A percentile compares a stretch with the other conserved stretches of the same genome.
Conservation (phyloP, 2,888 invertebrate species). For the Physocephala rufipes region DNA sequence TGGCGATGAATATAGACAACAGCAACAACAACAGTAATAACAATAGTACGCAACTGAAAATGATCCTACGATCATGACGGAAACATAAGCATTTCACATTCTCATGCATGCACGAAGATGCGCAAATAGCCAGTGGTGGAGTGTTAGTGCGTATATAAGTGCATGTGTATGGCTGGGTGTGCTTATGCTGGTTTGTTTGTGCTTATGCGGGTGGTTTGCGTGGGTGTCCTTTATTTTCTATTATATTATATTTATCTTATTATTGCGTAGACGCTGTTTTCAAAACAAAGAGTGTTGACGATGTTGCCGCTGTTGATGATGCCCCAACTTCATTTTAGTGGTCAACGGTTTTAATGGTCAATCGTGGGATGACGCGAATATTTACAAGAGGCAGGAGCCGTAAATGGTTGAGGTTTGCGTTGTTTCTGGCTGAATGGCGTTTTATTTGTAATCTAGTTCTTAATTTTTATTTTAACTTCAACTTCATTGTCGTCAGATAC, state of each 20-base stretch:
- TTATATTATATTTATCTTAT: not conserved
- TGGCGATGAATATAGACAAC: constrained; percentile 11
- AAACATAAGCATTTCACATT: too few species aligned
- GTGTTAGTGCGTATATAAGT: too few species aligned
- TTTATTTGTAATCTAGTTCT: constrained; percentile 8
- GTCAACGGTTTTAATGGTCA: not conserved
- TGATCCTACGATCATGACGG: constrained; percentile 37
- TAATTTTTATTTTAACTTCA: not conserved
- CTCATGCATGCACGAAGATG: not conserved
- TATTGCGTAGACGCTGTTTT: not conserved
- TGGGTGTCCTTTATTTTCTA: constrained; percentile 7
- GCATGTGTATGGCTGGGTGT: too few species aligned
- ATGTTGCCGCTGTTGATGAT: too few species aligned
- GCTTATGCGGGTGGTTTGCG: constrained; percentile 47
- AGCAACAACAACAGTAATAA: constrained; percentile 23
- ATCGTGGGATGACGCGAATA: not conserved
- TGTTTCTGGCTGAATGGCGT: not conserved
- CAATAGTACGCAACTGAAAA: constrained; percentile 34
- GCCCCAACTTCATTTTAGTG: not conserved
- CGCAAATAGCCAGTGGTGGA: too few species aligned
- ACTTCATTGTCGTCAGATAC: not conserved
- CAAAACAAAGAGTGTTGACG: not conserved
- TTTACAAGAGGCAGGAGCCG: not conserved
- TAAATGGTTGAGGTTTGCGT: not conserved
- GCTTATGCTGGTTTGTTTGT: constrained; percentile 32